Base-by-base conservation (phyloP, 2,888 invertebrate species). In the Reticulitermes lucifugus region DNA sequence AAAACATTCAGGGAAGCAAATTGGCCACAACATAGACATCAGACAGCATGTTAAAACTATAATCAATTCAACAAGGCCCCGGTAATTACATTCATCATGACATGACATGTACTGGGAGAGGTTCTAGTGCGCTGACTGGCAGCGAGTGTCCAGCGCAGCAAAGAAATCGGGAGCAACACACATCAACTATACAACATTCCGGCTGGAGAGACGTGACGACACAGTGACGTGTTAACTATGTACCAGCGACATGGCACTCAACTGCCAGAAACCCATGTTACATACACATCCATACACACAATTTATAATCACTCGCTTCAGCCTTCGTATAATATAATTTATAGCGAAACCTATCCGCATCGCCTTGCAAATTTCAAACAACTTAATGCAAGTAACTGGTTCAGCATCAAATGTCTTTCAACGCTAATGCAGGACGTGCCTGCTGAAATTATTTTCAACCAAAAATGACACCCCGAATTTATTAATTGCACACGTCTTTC, bases 1-100 rank as follows among this genome's bases (percentile, higher is more conserved):
- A 70, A 81, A 81, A 81, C 81, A 81, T 81, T 81, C 81, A 81
- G 81, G 46, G n/a, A 81, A 81, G 81, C 81, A 81, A 81, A 81
- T 81, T 81, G 81, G 81, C 81, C 81, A 81, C 81, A 81, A 81
- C 81, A 81, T 81, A 81, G 81, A 81, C 81, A 81, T 81, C 81
- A 81, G 81, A 81, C 81, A 81, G 81, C 81, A 81, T 81, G 81
- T 81, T 81, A 81, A 81, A 81, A 81, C 81, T 81, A 81, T 81
- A 81, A 81, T 81, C 81, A 81, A 81, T 81, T 81, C 81, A 81
- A 81, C 81, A 81, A 81, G 81, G 81, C 81, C 81, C 81, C 35
- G 65, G 81, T 81, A 81, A 81, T 81, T 81, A 81, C 65, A 81
- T 81, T 81, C 81, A 60, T 70, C 70, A n/a, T 80, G 80, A 80